Percentiles rank a stretch among this genome's conserved stretches.
These are phyloP conservation scores for Lumbricus terrestris DNA, from an alignment of 2,888 invertebrate genomes.

Conservation along the genomic window DNA sequence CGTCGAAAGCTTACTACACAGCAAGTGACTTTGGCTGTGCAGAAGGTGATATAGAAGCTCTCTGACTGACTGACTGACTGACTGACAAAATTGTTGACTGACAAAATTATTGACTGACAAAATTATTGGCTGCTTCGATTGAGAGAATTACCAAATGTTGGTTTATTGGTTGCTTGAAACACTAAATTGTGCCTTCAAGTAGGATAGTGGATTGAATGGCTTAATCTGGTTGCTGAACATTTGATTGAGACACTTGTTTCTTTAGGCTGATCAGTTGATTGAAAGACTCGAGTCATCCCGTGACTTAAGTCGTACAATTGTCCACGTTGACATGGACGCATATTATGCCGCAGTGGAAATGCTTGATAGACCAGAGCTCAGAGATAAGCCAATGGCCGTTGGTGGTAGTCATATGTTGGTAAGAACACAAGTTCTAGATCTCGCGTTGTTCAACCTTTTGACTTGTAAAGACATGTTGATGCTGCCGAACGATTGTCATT, in stretches of 20 bases:
- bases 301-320: slow-evolving; percentile 61
- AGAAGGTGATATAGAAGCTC: slow-evolving; percentile 43
- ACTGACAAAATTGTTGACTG: not conserved
- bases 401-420: slow-evolving; percentile 65
- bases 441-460: not conserved
- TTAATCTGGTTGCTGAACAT: slow-evolving; percentile 8
- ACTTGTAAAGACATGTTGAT: not conserved
- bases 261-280: slow-evolving; percentile 61
- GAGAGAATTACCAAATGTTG: not conserved
- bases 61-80: not conserved
- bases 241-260: not conserved
- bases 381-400: slow-evolving; percentile 66
- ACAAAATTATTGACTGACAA: not conserved
- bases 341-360: slow-evolving; percentile 68
- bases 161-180: not conserved
- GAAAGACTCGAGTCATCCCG: slow-evolving; percentile 57
- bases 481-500: too few species aligned
- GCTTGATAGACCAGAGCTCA: slow-evolving; percentile 56
- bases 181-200: not conserved
- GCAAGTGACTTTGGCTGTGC: slow-evolving; percentile 37
- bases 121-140: not conserved
- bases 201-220: not conserved
- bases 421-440: not conserved
- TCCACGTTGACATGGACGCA: slow-evolving; percentile 68
- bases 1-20: slow-evolving; percentile 47